Conservation (phyloP, 2,888 invertebrate species). For the Dasysyrphus albostriatus region DNA sequence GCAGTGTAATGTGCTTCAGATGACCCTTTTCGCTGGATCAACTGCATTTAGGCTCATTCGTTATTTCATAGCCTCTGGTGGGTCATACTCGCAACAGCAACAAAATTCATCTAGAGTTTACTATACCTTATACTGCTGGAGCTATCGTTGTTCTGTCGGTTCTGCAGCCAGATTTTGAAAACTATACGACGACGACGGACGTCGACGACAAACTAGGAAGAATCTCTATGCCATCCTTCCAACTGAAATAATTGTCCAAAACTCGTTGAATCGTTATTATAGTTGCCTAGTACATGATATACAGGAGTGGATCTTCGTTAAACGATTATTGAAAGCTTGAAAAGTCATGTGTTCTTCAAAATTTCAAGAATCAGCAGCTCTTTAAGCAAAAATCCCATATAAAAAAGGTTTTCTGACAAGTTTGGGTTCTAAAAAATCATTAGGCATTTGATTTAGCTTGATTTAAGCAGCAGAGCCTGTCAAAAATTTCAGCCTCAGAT, state of each 20-base stretch:
- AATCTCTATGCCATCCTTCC: slow-evolving; percentile 51
- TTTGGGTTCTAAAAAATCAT: too few species aligned
- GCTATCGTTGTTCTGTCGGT: slow-evolving; percentile 2
- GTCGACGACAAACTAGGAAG: slow-evolving; percentile 28
- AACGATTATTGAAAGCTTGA: not conserved
- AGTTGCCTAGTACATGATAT: not conserved
- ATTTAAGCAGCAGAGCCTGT: too few species aligned
- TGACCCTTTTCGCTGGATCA: slow-evolving; percentile 36
- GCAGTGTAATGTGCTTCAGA: slow-evolving; percentile 57
- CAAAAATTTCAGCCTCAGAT: too few species aligned
- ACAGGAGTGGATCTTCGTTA: slow-evolving; percentile 2
- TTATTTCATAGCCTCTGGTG: slow-evolving; percentile 72
- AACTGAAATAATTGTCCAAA: slow-evolving; percentile 62
- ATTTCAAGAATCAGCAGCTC: too few species aligned
- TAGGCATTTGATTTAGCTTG: too few species aligned
- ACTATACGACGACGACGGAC: not conserved
- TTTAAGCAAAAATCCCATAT: too few species aligned
- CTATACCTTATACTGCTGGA: not conserved
- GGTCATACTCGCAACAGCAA: slow-evolving; percentile 55
- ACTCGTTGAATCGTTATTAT: slow-evolving; percentile 34
- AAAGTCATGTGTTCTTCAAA: not conserved
- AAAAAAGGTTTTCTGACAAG: too few species aligned
- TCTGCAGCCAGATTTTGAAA: slow-evolving; percentile 29
- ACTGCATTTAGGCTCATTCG: slow-evolving; percentile 56
- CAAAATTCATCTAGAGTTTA: slow-evolving; percentile 20